These are phyloP conservation scores for Drosophila hydei DNA, from an alignment of 1,140 invertebrate genomes.

Conservation along the genomic window DNA sequence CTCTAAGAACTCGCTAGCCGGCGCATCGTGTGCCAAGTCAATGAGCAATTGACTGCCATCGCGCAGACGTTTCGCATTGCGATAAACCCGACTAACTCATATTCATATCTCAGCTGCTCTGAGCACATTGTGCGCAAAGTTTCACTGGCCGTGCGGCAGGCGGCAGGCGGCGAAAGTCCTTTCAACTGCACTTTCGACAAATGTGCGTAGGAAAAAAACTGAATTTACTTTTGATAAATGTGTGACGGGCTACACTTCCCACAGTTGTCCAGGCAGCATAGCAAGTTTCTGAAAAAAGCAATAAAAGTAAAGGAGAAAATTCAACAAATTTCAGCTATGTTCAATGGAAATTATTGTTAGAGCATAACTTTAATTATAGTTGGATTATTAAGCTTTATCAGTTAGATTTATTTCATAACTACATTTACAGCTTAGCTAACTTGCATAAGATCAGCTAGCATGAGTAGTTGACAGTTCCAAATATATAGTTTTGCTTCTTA, in stretches of 20 bases:
- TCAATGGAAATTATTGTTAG: no score
- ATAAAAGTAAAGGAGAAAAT: not conserved
- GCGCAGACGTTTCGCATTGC: constrained; percentile 7
- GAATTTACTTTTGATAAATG: constrained; percentile 50
- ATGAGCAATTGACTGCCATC: constrained; percentile 75
- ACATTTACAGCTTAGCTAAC: no score
- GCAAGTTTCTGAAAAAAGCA: constrained; percentile 1
- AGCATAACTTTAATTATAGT: no score
- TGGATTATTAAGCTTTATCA: no score
- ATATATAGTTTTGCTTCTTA: no score
- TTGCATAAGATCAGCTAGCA: no score
- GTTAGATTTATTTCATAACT: no score
- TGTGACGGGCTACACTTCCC: not conserved
- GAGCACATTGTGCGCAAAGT: constrained; percentile 48
- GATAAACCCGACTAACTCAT: constrained; percentile 7
- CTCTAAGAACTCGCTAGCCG: constrained; percentile 21
- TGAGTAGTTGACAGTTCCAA: no score
- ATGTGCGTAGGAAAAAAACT: constrained; percentile 25
- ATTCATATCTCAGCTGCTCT: constrained; percentile 48
- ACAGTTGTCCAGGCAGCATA: no score
- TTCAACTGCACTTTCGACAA: constrained; percentile 55
- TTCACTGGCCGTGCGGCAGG: constrained; percentile 6
- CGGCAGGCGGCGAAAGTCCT: constrained; percentile 27
- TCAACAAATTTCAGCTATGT: not conserved
- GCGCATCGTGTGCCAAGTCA: constrained; percentile 63